phyloP scores from a whole-genome alignment of 2,888 invertebrate species.

The Ophion slaviceki region DNA sequence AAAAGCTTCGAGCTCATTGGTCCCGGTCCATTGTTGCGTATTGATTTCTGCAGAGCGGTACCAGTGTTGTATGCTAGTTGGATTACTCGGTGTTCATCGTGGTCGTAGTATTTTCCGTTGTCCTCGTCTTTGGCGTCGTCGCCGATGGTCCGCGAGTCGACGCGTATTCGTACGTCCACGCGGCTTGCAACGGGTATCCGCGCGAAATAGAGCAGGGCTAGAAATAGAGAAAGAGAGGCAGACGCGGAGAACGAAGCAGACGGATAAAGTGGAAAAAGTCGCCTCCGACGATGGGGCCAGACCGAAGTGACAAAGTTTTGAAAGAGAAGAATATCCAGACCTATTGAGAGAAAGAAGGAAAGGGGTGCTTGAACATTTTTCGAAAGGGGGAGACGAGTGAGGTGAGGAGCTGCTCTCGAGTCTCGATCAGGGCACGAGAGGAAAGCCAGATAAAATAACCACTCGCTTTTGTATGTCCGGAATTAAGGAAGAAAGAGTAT shows the following conservation, averaged over 20 bases:
- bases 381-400: conserved; percentile 80
- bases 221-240: conserved; percentile 50
- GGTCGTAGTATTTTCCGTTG: conserved; percentile 72
- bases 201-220: conserved; percentile 65
- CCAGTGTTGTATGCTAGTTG: conserved; percentile 78
- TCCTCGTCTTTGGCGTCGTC: conserved; percentile 60
- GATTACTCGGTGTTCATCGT: conserved; percentile 79
- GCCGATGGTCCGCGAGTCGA: conserved; percentile 22
- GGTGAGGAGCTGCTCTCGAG: conserved; percentile 73
- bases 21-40: conserved; percentile 83
- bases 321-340: neutral
- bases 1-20: conserved; percentile 83
- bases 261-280: conserved; percentile 24
- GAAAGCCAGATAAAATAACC: conserved; percentile 15
- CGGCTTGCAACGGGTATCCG: conserved; percentile 37
- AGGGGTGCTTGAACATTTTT: conserved; percentile 78
- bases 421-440: conserved; percentile 54
- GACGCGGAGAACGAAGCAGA: conserved; percentile 14
- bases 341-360: neutral
- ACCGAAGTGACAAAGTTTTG: conserved; percentile 5
- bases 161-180: conserved; percentile 40
- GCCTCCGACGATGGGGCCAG: neutral
- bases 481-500: neutral
- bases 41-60: conserved; percentile 81
- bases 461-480: conserved; percentile 13